Conservation (phyloP, 2,113 vertebrate species). For the Sclerurus mexicanus region DNA sequence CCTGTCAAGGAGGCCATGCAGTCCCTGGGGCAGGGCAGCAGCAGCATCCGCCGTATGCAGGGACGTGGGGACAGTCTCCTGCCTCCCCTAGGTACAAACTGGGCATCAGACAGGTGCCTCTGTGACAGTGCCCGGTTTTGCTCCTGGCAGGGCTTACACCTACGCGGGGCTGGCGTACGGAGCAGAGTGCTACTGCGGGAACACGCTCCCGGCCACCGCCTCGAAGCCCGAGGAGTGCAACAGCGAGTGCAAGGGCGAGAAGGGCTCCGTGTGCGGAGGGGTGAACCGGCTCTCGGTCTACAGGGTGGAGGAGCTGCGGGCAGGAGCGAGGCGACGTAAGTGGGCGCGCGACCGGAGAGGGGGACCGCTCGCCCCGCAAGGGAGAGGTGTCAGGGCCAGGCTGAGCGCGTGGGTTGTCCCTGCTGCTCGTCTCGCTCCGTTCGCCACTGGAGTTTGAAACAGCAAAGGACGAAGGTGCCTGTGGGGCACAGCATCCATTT, state of each 20-base stretch:
- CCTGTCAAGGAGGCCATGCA: accelerated
- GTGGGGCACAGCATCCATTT: neutral
- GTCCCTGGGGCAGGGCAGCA: neutral
- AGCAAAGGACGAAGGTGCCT: neutral
- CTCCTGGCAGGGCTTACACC: slow-evolving; percentile 79
- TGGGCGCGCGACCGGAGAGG: accelerated
- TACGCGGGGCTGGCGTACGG: slow-evolving; percentile 90
- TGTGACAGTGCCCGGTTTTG: accelerated
- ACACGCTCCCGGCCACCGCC: slow-evolving; percentile 70
- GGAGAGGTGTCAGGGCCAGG: accelerated
- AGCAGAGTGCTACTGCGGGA: slow-evolving; percentile 93
- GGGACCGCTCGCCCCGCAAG: neutral
- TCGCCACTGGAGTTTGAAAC: neutral
- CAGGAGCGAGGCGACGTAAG: slow-evolving; percentile 81
- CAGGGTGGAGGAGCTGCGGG: slow-evolving; percentile 76
- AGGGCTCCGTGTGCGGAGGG: slow-evolving; percentile 85
- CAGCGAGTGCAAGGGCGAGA: slow-evolving; percentile 86
- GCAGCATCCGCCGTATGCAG: accelerated
- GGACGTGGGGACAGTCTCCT: neutral
- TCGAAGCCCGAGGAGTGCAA: slow-evolving; percentile 84
- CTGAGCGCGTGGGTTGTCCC: accelerated
- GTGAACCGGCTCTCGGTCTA: slow-evolving; percentile 89
- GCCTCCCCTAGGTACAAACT: accelerated
- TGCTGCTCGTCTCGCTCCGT: accelerated
- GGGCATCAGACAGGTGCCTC: accelerated